These are phyloP conservation scores for Uloborus diversus DNA, from an alignment of 1,140 invertebrate genomes.

Conservation along the genomic window DNA sequence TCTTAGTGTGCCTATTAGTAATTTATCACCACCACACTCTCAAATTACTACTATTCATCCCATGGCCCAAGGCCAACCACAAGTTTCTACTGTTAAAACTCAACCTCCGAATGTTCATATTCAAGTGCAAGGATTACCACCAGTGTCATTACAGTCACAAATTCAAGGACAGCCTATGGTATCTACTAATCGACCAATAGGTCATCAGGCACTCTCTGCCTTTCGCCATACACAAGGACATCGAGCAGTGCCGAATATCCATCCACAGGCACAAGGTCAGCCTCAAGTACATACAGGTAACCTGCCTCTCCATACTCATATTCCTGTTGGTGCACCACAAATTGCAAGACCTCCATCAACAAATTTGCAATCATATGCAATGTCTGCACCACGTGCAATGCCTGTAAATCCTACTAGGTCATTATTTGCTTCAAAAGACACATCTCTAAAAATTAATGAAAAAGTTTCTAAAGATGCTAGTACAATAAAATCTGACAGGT, in stretches of 20 bases:
- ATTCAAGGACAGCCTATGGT: conserved; percentile 47
- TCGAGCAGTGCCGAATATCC: conserved; percentile 52
- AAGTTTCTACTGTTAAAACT: conserved; percentile 31
- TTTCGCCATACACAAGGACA: conserved; percentile 38
- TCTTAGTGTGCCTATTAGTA: conserved; percentile 52
- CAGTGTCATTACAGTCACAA: conserved; percentile 47
- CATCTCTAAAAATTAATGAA: conserved; percentile 21
- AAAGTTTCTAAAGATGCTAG: conserved; percentile 34
- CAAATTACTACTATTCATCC: conserved; percentile 37
- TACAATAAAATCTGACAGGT: conserved; percentile 10
- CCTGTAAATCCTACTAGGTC: conserved; percentile 27
- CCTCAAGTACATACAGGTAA: conserved; percentile 57
- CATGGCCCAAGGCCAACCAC: conserved; percentile 45
- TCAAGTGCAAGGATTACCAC: conserved; percentile 40
- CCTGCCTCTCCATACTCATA: conserved; percentile 45
- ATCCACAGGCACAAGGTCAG: conserved; percentile 58
- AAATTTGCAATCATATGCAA: conserved; percentile 34
- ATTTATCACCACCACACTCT: conserved; percentile 24
- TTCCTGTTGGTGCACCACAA: conserved; percentile 49
- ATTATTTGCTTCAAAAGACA: conserved; percentile 16
- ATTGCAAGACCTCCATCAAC: conserved; percentile 29
- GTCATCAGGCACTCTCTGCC: conserved; percentile 26
- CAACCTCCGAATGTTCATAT: conserved; percentile 44
- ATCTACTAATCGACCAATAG: conserved; percentile 29
- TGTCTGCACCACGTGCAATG: conserved; percentile 44